These are phyloP conservation scores for Cephalopterus ornatus DNA, from an alignment of 2,113 vertebrate genomes.

Conservation along the genomic window DNA sequence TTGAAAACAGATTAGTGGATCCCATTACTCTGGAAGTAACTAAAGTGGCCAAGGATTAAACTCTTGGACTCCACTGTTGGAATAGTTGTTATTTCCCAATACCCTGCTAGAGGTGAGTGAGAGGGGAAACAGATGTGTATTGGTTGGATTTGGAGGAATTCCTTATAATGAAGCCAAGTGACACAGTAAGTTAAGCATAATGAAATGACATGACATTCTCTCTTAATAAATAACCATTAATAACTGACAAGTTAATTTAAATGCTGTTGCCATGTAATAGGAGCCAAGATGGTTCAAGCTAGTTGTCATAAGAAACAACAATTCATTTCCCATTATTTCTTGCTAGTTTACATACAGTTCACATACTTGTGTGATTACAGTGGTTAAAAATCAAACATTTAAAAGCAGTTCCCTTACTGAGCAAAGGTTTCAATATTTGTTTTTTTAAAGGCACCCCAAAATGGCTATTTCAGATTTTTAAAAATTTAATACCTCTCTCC, in stretches of 20 bases:
- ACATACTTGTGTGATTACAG: not conserved
- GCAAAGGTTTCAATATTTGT: not conserved
- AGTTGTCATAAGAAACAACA: not conserved
- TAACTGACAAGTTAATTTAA: not conserved
- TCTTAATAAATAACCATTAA: constrained; percentile 1
- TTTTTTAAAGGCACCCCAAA: not conserved
- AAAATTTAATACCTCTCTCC: not conserved
- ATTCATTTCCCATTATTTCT: not conserved
- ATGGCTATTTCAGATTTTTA: rapidly evolving
- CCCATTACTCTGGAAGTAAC: not conserved
- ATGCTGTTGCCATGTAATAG: not conserved
- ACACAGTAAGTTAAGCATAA: not conserved
- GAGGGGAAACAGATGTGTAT: not conserved
- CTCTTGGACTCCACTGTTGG: not conserved
- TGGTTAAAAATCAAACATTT: not conserved
- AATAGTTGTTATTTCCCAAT: not conserved
- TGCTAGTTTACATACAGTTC: not conserved
- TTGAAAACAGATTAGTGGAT: not conserved
- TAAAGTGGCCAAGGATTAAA: not conserved
- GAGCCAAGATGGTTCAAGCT: not conserved
- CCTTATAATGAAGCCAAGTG: not conserved
- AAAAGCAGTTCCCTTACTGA: not conserved
- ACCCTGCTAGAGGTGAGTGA: not conserved
- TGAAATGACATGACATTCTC: not conserved
- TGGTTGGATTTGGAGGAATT: not conserved